A percentile compares a stretch with the other conserved stretches of the same genome.
Conservation (phyloP, 2,888 invertebrate genomes). For the Microchrysa polita region DNA sequence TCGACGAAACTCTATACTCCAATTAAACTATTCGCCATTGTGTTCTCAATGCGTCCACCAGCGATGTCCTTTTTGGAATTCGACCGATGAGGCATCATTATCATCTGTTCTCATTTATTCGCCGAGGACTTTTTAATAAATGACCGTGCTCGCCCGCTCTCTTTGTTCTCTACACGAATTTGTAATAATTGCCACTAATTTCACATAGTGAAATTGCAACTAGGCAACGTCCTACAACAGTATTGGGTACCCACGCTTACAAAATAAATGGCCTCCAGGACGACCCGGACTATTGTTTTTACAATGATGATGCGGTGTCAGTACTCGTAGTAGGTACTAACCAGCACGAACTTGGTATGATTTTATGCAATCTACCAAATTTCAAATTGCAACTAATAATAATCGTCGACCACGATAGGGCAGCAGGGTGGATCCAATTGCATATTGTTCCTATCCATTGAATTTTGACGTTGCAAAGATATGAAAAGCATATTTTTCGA, state of each 20-base stretch:
- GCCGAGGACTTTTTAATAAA: conserved; percentile 22
- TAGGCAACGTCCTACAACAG: neutral
- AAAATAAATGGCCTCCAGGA: too few species aligned
- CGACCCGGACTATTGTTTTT: too few species aligned
- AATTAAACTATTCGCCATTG: neutral
- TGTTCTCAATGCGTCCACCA: too few species aligned
- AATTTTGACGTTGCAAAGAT: neutral
- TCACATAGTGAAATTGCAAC: neutral
- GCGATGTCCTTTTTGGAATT: neutral
- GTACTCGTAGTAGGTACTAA: too few species aligned
- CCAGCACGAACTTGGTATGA: too few species aligned
- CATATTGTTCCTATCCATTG: neutral
- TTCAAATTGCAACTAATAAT: conserved; percentile 39
- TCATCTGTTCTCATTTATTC: conserved; percentile 20
- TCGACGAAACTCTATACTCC: conserved; percentile 19
- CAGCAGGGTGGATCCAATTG: too few species aligned
- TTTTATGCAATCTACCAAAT: conserved; percentile 27
- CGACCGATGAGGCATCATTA: neutral
- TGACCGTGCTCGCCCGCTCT: neutral
- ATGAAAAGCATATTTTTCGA: neutral
- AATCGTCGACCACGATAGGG: neutral
- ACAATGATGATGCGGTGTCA: neutral
- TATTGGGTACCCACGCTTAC: neutral
- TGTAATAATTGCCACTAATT: conserved; percentile 37
- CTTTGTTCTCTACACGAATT: conserved; percentile 14